Conservation (phyloP, 2,888 invertebrate genomes). For the Cyclophora albipunctata region DNA sequence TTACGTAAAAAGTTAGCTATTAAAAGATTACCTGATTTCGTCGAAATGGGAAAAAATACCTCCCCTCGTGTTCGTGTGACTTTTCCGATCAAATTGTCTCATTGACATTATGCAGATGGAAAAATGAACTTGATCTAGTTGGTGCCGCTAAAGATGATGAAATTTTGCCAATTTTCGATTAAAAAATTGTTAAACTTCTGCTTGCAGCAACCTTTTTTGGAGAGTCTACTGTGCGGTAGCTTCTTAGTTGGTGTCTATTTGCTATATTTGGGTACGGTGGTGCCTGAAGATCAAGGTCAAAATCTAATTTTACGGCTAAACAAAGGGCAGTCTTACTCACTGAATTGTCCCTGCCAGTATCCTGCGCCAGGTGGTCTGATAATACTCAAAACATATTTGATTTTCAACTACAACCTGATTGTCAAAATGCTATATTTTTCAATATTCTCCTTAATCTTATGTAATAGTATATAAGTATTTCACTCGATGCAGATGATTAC, state of each 20-base stretch:
- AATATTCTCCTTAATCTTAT: constrained; percentile 49
- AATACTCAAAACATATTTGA: constrained; percentile 49
- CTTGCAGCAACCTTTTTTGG: too few species aligned
- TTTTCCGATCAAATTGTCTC: constrained; percentile 4
- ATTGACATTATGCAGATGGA: not conserved
- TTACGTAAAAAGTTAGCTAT: too few species aligned
- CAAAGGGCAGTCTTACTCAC: not conserved
- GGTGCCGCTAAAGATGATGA: not conserved
- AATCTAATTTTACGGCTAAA: too few species aligned
- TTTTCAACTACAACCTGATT: constrained; percentile 35
- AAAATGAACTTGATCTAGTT: constrained; percentile 6
- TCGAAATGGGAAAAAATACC: too few species aligned
- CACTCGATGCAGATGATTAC: constrained; percentile 41
- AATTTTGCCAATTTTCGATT: not conserved
- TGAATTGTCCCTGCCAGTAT: constrained; percentile 10
- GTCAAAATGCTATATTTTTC: constrained; percentile 36
- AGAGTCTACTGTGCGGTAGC: too few species aligned
- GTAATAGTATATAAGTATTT: constrained; percentile 46
- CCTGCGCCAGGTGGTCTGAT: constrained; percentile 14
- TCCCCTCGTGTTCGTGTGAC: not conserved
- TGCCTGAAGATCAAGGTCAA: too few species aligned
- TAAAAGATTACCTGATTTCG: too few species aligned
- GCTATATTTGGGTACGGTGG: too few species aligned
- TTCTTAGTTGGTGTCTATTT: too few species aligned
- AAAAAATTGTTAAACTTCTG: not conserved